Evolutionary conservation across 1,140 invertebrate species (phyloP).

Genomic region (Sogatella furcifera): DNA sequence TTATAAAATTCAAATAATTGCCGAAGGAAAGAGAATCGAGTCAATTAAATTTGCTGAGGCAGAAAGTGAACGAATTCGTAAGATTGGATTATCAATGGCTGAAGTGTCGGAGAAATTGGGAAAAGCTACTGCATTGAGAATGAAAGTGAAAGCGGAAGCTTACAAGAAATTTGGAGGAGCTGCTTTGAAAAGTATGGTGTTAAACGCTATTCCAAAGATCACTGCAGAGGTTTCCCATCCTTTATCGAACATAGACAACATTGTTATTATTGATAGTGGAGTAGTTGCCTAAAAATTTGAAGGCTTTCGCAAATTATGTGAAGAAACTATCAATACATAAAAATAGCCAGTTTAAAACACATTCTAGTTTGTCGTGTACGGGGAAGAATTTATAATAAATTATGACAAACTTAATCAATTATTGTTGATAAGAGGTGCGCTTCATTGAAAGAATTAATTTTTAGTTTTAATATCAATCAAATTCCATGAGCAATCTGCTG

Average conservation of each 20-base stretch:
- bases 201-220: background rate
- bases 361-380: too few relatives aligned
- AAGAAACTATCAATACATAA: too few relatives aligned
- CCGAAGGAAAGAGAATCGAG: background rate
- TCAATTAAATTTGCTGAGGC: background rate
- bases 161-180: background rate
- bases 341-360: too few relatives aligned
- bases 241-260: background rate
- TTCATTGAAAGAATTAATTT: too few relatives aligned
- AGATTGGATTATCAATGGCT: background rate
- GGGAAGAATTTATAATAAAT: too few relatives aligned
- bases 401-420: too few relatives aligned
- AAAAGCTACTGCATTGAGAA: background rate
- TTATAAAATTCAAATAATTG: background rate
- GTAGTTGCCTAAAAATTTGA: background rate
- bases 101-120: background rate
- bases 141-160: background rate
- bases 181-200: background rate
- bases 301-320: too few relatives aligned
- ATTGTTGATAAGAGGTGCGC: too few relatives aligned
- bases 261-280: background rate
- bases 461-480: too few relatives aligned
- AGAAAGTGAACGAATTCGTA: background rate
- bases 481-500: too few relatives aligned
- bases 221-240: background rate